Evolutionary conservation across 2,113 vertebrate species (phyloP).

Genomic region (Columba janthina): DNA sequence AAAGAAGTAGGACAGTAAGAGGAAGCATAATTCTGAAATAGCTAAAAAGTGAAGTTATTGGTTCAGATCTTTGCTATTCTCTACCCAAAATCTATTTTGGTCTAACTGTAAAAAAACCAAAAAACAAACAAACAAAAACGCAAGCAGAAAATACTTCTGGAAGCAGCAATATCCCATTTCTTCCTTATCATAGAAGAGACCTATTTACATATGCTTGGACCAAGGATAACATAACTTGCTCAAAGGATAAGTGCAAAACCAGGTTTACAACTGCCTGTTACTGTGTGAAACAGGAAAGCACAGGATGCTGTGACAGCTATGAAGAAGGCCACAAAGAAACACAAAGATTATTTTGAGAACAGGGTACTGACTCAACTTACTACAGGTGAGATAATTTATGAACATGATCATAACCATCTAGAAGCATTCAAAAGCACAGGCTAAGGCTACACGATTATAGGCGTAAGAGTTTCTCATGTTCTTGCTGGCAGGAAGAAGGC

Average conservation of each 20-base stretch:
- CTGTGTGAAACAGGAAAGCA: background rate
- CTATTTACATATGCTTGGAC: background rate
- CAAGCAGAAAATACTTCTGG: background rate
- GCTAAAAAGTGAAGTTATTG: background rate
- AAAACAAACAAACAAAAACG: background rate
- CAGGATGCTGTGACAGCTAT: background rate
- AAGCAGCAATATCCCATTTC: background rate
- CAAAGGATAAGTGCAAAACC: background rate
- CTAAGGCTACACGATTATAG: background rate
- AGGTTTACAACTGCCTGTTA: background rate
- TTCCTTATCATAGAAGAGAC: background rate
- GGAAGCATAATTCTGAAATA: background rate
- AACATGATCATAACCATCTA: background rate
- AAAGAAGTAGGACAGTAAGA: background rate
- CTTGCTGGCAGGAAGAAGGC: background rate
- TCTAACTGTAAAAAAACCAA: background rate
- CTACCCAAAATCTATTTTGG: background rate
- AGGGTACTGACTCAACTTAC: background rate
- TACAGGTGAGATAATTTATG: background rate
- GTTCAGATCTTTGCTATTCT: background rate
- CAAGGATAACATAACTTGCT: background rate
- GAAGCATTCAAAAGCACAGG: background rate
- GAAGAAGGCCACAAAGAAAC: background rate
- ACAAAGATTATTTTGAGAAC: background rate
- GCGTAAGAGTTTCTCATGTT: background rate